Percentiles rank a stretch among this genome's conserved stretches.
Evolutionary conservation across 2,797 vertebrate species (phyloP).

Genomic region (Lutjanus argentimaculatus): DNA sequence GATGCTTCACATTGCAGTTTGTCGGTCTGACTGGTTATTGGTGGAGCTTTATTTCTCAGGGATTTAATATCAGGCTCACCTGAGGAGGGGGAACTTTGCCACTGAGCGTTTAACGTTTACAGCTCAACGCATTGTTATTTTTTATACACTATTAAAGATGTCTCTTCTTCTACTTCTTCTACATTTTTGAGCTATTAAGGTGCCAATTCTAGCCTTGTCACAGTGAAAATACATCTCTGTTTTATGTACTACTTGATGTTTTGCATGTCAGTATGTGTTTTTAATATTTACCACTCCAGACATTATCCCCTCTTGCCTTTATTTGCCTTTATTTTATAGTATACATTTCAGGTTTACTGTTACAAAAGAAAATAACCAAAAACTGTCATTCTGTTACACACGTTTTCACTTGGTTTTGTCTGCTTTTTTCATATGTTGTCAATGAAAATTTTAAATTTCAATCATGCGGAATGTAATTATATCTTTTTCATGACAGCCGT

Average conservation of each 20-base stretch:
- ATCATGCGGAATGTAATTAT: not conserved
- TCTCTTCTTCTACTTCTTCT: not conserved
- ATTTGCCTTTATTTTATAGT: not conserved
- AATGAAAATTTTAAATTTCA: no score
- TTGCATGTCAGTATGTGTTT: not conserved
- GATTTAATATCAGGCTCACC: not conserved
- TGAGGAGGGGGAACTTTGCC: not conserved
- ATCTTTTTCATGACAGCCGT: not conserved
- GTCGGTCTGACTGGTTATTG: not conserved
- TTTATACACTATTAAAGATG: not conserved
- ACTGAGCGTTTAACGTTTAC: not conserved
- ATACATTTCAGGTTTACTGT: not conserved
- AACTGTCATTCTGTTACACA: not conserved
- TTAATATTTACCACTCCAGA: not conserved
- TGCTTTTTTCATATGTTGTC: not conserved
- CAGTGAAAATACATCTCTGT: not conserved
- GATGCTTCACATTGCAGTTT: not conserved
- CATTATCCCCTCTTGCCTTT: not conserved
- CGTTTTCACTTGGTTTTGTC: not conserved
- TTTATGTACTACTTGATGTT: not conserved
- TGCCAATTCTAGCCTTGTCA: not conserved
- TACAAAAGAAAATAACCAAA: not conserved
- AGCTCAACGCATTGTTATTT: not conserved
- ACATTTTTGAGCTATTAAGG: not conserved
- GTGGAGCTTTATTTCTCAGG: slow-evolving; percentile 10